Percentiles rank a stretch among this genome's conserved stretches.
phyloP scores from a whole-genome alignment of 2,113 vertebrate species.

The Gambusia holbrooki region DNA sequence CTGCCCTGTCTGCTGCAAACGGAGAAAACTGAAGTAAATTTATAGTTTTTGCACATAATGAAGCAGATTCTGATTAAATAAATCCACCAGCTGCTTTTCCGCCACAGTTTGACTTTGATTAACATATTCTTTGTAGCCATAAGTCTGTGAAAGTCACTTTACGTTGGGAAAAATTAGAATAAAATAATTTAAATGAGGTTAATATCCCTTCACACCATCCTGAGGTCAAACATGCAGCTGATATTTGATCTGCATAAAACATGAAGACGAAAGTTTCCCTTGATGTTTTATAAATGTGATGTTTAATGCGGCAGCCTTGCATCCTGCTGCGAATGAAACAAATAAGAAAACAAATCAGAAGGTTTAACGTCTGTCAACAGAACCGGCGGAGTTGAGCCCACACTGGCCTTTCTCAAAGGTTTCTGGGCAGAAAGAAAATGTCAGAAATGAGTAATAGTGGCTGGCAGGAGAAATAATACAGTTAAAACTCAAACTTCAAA shows the following conservation, averaged over 20 bases:
- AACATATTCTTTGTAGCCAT: too few relatives aligned
- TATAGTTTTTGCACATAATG: too few relatives aligned
- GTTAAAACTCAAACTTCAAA: not conserved
- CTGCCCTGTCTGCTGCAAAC: too few relatives aligned
- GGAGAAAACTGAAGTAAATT: too few relatives aligned
- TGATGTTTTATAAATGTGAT: not conserved
- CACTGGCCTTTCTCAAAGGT: not conserved
- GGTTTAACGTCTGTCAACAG: not conserved
- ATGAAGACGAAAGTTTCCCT: not conserved
- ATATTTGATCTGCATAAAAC: slow-evolving; percentile 35
- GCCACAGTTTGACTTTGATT: too few relatives aligned
- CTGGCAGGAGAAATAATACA: too few relatives aligned
- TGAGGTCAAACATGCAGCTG: slow-evolving; percentile 6
- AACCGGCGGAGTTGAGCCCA: not conserved
- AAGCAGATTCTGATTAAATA: not conserved
- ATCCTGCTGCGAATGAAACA: not conserved
- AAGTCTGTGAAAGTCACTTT: too few relatives aligned
- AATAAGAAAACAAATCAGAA: not conserved
- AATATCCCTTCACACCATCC: not conserved
- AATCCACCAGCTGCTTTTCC: too few relatives aligned
- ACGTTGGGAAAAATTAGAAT: too few relatives aligned
- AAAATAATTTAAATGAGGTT: not conserved
- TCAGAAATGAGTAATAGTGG: not conserved
- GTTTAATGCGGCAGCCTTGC: not conserved
- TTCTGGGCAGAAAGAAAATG: not conserved